Percentiles rank a stretch among this genome's conserved stretches.
These are phyloP conservation scores for Syngnathus scovelli DNA, from an alignment of 2,113 vertebrate genomes.

Conservation along the genomic window DNA sequence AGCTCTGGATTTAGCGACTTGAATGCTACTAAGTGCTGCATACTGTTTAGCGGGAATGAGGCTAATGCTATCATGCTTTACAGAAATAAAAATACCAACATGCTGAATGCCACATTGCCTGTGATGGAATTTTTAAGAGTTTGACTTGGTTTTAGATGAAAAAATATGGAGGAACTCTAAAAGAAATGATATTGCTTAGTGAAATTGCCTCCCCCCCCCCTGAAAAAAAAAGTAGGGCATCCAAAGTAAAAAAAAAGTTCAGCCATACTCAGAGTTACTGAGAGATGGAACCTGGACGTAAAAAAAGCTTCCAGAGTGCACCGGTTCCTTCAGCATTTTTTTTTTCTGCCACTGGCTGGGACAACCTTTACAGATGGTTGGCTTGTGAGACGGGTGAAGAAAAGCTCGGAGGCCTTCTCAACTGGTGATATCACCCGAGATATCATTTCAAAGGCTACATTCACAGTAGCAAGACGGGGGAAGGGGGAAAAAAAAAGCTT, in stretches of 20 bases:
- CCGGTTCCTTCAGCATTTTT: not conserved
- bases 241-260: not conserved
- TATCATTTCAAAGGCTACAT: slow-evolving; percentile 18
- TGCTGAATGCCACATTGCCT: slow-evolving; percentile 32
- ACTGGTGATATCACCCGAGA: slow-evolving; percentile 11
- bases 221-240: slow-evolving; percentile 16
- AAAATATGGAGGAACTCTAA: not conserved
- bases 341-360: slow-evolving; percentile 14
- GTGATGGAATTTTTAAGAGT: not conserved
- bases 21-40: not conserved
- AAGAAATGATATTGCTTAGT: slow-evolving; percentile 24
- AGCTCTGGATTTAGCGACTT: not conserved
- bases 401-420: slow-evolving; percentile 10
- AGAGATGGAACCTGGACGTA: slow-evolving; percentile 8
- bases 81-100: slow-evolving; percentile 23
- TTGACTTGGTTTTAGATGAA: not conserved
- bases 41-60: not conserved
- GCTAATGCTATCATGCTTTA: slow-evolving; percentile 39
- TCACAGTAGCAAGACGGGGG: slow-evolving; percentile 1
- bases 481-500: not conserved
- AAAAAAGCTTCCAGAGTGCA: slow-evolving; percentile 11
- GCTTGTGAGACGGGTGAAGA: not conserved
- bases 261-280: slow-evolving; percentile 13
- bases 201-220: slow-evolving; percentile 15
- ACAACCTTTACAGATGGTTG: slow-evolving; percentile 7